Evolutionary conservation across 2,797 vertebrate species (phyloP).

Genomic region (Mormyrus proboscirostris): DNA sequence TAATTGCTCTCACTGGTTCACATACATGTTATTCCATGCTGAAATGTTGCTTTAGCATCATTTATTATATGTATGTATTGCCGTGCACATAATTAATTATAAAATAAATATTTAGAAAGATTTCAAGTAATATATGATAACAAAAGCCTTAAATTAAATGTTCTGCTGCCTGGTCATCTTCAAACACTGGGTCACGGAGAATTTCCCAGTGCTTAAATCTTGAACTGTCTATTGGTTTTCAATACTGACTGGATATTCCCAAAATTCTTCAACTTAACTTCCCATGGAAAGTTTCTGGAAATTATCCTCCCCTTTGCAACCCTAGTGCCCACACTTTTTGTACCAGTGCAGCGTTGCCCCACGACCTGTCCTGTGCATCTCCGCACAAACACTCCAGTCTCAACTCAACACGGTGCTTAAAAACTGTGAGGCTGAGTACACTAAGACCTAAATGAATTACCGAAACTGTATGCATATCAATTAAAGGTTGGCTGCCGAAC

Average conservation of each 20-base stretch:
- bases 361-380: constrained; percentile 39
- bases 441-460: constrained; percentile 67
- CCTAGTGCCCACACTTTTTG: background rate
- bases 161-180: background rate
- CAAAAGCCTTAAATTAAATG: background rate
- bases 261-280: background rate
- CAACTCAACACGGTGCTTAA: constrained; percentile 59
- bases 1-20: background rate
- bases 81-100: background rate
- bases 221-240: background rate
- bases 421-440: constrained; percentile 53
- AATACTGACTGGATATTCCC: background rate
- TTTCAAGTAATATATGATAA: background rate
- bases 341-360: background rate
- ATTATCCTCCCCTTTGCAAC: background rate
- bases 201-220: background rate
- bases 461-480: constrained; percentile 64
- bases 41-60: background rate
- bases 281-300: background rate
- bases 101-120: background rate
- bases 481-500: constrained; percentile 70
- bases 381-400: constrained; percentile 56
- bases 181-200: background rate
- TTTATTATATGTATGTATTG: background rate
- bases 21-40: background rate